phyloP scores from a whole-genome alignment of 2,888 invertebrate genomes.

The Emesis furor region DNA sequence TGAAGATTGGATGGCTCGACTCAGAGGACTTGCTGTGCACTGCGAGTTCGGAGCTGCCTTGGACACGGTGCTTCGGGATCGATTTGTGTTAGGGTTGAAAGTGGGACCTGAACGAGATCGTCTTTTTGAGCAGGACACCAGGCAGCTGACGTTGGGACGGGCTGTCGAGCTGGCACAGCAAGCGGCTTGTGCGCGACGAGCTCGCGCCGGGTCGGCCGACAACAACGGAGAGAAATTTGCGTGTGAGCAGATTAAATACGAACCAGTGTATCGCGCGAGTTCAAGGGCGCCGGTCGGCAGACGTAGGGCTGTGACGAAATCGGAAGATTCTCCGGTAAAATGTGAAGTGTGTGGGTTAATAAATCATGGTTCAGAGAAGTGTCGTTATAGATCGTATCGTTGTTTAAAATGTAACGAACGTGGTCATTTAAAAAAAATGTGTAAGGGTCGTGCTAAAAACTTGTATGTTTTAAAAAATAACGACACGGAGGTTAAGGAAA shows the following conservation, averaged over 20 bases:
- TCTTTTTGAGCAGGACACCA: no score
- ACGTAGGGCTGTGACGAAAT: neutral
- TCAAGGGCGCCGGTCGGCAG: neutral
- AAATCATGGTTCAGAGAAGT: conserved; percentile 26
- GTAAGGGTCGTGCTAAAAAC: conserved; percentile 27
- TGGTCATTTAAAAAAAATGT: conserved; percentile 70
- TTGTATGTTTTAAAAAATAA: neutral
- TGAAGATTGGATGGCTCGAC: neutral
- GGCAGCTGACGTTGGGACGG: no score
- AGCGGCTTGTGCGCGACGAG: no score
- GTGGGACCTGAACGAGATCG: no score
- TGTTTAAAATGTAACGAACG: conserved; percentile 65
- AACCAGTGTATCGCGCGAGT: no score
- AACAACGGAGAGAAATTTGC: no score
- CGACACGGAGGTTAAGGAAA: neutral
- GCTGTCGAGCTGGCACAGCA: no score
- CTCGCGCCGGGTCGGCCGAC: no score
- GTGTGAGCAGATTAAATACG: no score
- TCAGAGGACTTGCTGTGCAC: neutral
- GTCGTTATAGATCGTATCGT: conserved; percentile 32
- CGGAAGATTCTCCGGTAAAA: neutral
- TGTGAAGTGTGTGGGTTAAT: conserved; percentile 4
- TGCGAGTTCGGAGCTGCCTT: conserved; percentile 1
- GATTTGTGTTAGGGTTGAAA: no score
- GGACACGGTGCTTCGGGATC: no score